Conservation (phyloP, 30 jellyfish, hydroid and myxozoan species). For the Nemopilema nomurai region DNA sequence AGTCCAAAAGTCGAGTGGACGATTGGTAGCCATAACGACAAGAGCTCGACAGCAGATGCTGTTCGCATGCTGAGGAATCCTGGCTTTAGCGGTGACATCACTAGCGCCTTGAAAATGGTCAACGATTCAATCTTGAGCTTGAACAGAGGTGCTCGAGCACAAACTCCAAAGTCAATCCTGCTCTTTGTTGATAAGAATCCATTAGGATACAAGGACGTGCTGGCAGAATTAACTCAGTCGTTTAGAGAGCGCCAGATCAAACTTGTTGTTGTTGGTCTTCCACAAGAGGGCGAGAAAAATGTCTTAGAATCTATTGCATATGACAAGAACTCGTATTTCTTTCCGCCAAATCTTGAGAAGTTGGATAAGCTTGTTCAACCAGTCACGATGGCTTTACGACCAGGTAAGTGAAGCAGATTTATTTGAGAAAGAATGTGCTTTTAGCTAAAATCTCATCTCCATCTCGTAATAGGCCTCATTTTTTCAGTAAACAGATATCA, state of each 20-base stretch:
- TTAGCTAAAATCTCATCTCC: no score
- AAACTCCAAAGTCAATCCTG: conserved; percentile 55
- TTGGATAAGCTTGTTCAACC: conserved; percentile 24
- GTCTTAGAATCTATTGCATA: conserved; percentile 26
- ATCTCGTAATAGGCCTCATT: no score
- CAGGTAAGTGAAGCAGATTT: conserved; percentile 42
- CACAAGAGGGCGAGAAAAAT: conserved; percentile 23
- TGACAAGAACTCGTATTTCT: conserved; percentile 6
- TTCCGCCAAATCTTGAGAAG: conserved; percentile 42
- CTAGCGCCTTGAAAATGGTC: conserved; percentile 55
- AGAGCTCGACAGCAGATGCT: conserved; percentile 3
- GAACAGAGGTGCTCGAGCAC: conserved; percentile 55
- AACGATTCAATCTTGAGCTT: conserved; percentile 27
- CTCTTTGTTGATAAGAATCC: conserved; percentile 52
- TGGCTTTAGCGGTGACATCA: conserved; percentile 26
- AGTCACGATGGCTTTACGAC: conserved; percentile 37
- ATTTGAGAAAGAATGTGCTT: no score
- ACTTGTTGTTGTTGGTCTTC: conserved; percentile 63
- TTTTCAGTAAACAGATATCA: no score
- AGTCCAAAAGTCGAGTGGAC: conserved; percentile 28
- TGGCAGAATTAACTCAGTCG: conserved; percentile 10
- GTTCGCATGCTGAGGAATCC: conserved; percentile 8
- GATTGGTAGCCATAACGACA: conserved; percentile 25
- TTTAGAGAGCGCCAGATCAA: conserved; percentile 39
- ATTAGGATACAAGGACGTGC: conserved; percentile 1